These are phyloP conservation scores for Dryadula phaetusa DNA, from an alignment of 2,888 invertebrate species.

Conservation along the genomic window DNA sequence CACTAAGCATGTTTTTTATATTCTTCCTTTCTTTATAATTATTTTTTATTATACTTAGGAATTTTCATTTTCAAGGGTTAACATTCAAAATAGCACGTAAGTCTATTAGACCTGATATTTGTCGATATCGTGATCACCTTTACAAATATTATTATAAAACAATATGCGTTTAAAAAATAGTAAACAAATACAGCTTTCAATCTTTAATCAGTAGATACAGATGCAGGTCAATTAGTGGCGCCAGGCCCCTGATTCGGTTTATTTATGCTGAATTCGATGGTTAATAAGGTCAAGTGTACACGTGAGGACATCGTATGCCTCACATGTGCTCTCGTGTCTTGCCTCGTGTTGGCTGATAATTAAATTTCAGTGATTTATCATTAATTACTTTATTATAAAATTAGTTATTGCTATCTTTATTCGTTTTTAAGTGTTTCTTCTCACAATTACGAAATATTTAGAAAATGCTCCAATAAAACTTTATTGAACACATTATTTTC, in stretches of 20 bases:
- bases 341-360: background rate
- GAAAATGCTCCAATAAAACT: background rate
- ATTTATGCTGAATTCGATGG: constrained; percentile 7
- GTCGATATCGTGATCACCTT: no score
- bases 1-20: no score
- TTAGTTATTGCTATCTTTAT: background rate
- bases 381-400: background rate
- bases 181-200: background rate
- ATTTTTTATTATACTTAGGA: no score
- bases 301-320: background rate
- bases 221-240: background rate
- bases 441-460: background rate
- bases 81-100: no score
- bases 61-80: no score
- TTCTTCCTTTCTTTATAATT: no score
- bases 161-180: no score
- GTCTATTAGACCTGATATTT: no score
- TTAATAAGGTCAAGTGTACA: constrained; percentile 20
- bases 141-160: no score
- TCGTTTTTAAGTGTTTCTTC: background rate
- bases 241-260: background rate
- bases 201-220: background rate
- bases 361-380: background rate
- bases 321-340: constrained; percentile 4
- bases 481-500: background rate